Evolutionary conservation across 2,888 invertebrate genomes (phyloP).

Genomic region (Bellardia pandia): DNA sequence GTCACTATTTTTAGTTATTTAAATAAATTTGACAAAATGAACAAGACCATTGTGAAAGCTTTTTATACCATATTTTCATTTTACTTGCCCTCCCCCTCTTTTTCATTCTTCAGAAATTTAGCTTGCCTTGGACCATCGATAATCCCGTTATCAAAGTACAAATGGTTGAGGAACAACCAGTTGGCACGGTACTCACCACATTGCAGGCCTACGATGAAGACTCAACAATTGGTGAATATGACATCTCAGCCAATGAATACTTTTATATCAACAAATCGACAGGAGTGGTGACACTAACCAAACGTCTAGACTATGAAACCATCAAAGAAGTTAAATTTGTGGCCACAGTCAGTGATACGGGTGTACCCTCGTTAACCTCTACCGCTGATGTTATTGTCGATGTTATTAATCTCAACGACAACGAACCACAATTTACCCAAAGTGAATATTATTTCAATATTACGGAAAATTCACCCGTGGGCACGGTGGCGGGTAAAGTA

Average conservation of each 20-base stretch:
- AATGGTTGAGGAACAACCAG: constrained; percentile 92
- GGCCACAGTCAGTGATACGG: constrained; percentile 93
- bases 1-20: too few relatives aligned
- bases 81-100: too few relatives aligned
- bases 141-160: constrained; percentile 87
- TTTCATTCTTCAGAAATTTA: constrained; percentile 86
- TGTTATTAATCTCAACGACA: constrained; percentile 94
- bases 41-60: too few relatives aligned
- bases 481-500: constrained; percentile 89
- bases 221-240: constrained; percentile 91
- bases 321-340: constrained; percentile 91
- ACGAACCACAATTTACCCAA: constrained; percentile 91
- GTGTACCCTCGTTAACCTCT: constrained; percentile 92
- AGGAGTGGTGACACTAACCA: constrained; percentile 90
- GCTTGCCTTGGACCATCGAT: constrained; percentile 89
- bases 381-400: constrained; percentile 91
- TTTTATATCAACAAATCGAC: constrained; percentile 92
- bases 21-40: too few relatives aligned
- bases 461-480: constrained; percentile 90
- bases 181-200: constrained; percentile 90
- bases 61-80: too few relatives aligned
- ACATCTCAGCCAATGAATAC: constrained; percentile 88
- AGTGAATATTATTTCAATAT: constrained; percentile 89
- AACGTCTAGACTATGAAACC: constrained; percentile 93
- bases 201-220: constrained; percentile 92